Conservation (phyloP, 2,888 invertebrate genomes). For the Cylloceria caligata region DNA sequence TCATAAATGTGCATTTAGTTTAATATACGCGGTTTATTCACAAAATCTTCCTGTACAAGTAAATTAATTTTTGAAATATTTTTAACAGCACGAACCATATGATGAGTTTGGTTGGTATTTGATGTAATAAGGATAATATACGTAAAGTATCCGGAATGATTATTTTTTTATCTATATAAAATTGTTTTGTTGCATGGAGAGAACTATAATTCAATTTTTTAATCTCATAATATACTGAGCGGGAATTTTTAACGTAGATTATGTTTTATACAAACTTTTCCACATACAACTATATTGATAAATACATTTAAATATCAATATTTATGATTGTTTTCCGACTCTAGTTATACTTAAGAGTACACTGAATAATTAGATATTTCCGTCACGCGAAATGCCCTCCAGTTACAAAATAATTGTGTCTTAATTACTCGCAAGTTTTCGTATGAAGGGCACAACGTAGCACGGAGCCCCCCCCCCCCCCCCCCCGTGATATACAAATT, state of each 20-base stretch:
- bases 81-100: too few relatives aligned
- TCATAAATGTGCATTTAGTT: too few relatives aligned
- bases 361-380: constrained; percentile 56
- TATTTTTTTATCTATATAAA: not conserved
- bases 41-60: too few relatives aligned
- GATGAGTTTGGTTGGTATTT: not conserved
- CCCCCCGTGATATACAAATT: too few relatives aligned
- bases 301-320: not conserved
- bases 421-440: constrained; percentile 69
- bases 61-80: too few relatives aligned
- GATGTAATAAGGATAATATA: not conserved
- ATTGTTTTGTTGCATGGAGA: too few relatives aligned
- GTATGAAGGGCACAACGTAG: constrained; percentile 21
- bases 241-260: too few relatives aligned
- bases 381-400: constrained; percentile 49
- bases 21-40: too few relatives aligned
- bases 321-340: not conserved
- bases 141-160: not conserved
- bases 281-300: not conserved
- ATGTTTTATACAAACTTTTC: too few relatives aligned
- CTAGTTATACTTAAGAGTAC: not conserved
- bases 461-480: constrained; percentile 2
- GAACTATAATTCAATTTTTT: too few relatives aligned
- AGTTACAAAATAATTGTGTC: constrained; percentile 72
- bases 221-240: too few relatives aligned